phyloP scores from a whole-genome alignment of 2,888 invertebrate genomes.

The Euzophera pinguis region DNA sequence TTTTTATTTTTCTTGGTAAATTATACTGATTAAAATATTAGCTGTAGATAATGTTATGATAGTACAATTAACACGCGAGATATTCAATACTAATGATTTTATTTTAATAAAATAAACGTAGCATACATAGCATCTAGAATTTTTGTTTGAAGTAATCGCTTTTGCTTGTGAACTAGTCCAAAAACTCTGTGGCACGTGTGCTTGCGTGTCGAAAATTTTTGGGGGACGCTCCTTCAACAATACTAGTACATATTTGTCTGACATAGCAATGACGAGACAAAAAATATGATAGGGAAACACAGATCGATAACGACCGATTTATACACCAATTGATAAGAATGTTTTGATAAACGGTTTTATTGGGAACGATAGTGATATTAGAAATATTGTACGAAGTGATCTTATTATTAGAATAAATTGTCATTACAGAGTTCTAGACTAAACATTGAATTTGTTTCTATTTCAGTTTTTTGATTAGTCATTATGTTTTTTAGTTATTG shows the following conservation, averaged over 20 bases:
- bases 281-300: conserved; percentile 12
- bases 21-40: too few species aligned
- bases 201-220: conserved; percentile 18
- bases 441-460: too few species aligned
- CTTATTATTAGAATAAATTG: too few species aligned
- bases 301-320: conserved; percentile 8
- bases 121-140: not conserved
- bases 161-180: not conserved
- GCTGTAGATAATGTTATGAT: too few species aligned
- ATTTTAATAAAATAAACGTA: too few species aligned
- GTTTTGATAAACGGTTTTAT: not conserved
- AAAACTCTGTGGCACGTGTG: conserved; percentile 17
- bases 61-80: too few species aligned
- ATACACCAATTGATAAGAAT: not conserved
- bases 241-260: conserved; percentile 15
- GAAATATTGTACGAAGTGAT: not conserved
- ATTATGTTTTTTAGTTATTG: too few species aligned
- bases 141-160: not conserved
- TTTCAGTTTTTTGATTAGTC: too few species aligned
- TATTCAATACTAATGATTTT: too few species aligned
- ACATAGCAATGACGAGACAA: conserved; percentile 7
- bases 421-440: too few species aligned
- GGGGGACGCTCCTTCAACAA: conserved; percentile 17
- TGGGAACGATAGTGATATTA: not conserved
- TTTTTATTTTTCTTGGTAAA: too few species aligned